These are phyloP conservation scores for Chaetura pelagica DNA, from an alignment of 2,113 vertebrate genomes.

Conservation along the genomic window DNA sequence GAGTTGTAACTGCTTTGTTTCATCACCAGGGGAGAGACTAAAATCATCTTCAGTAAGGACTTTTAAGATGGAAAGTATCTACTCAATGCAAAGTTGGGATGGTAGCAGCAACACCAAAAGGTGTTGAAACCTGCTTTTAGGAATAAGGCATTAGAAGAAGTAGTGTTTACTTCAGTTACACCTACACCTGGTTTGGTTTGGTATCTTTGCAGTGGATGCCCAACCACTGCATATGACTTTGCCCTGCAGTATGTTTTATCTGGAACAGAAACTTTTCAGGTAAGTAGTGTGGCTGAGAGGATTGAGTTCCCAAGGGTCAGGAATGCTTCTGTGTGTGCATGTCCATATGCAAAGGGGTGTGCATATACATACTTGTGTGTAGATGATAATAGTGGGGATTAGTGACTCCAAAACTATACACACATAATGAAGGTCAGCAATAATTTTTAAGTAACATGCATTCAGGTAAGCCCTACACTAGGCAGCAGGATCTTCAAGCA, in stretches of 20 bases:
- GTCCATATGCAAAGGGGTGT: accelerated
- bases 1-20: not conserved
- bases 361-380: accelerated
- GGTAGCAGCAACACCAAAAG: not conserved
- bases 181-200: not conserved
- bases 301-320: accelerated
- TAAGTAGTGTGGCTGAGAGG: not conserved
- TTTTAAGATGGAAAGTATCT: not conserved
- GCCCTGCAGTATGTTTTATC: accelerated
- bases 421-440: accelerated
- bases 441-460: not conserved
- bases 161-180: not conserved
- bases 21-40: not conserved
- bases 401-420: not conserved
- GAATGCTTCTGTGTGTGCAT: too few relatives aligned
- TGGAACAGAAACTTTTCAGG: not conserved
- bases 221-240: not conserved
- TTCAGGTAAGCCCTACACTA: not conserved
- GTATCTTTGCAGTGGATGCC: not conserved
- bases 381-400: not conserved
- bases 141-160: not conserved
- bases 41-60: not conserved
- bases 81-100: not conserved
- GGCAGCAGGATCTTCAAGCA: not conserved
- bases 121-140: not conserved